Evolutionary conservation across 2,113 vertebrate species (phyloP).

Genomic region (Chroicocephalus ridibundus): DNA sequence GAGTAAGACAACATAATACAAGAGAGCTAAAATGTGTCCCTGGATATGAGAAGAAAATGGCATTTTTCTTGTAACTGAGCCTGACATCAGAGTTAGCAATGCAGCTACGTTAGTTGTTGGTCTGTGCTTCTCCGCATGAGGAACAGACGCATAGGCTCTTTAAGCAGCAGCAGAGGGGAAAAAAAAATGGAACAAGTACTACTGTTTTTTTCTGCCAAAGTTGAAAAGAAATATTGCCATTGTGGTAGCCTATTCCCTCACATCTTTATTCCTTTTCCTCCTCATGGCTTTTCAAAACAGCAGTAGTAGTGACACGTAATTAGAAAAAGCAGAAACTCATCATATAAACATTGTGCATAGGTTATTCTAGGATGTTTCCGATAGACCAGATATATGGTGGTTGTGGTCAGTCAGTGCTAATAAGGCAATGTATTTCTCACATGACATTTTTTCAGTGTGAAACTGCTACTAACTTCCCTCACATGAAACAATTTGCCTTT

Average conservation of each 20-base stretch:
- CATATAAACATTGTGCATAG: neutral
- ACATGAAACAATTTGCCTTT: neutral
- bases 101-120: neutral
- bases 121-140: neutral
- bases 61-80: slow-evolving; percentile 1
- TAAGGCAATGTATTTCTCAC: neutral
- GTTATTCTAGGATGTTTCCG: neutral
- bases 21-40: neutral
- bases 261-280: neutral
- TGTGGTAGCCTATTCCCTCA: neutral
- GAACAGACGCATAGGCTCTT: neutral
- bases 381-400: neutral
- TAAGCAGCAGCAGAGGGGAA: neutral
- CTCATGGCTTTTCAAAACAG: neutral
- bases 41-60: neutral
- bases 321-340: neutral
- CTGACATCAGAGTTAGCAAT: neutral
- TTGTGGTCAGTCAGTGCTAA: neutral
- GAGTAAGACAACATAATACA: neutral
- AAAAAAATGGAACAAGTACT: neutral
- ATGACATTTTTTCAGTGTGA: neutral
- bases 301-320: neutral
- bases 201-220: neutral
- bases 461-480: neutral
- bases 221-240: neutral